Evolutionary conservation across 2,888 invertebrate genomes (phyloP).

Genomic region (Pedicia rivosa): DNA sequence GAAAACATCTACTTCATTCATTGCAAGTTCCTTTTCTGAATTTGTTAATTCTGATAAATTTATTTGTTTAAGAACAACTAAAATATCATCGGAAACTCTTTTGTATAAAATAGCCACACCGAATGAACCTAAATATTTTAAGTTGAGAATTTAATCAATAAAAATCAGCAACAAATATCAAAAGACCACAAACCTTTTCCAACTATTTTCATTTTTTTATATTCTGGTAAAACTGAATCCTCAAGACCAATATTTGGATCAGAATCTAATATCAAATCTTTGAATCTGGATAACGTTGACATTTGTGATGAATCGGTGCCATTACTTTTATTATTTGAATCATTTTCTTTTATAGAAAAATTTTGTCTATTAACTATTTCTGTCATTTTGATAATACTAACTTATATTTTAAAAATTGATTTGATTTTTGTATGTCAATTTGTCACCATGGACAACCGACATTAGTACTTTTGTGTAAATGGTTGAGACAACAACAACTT

Average conservation of each 20-base stretch:
- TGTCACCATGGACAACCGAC: too few species aligned
- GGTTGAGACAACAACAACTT: too few species aligned
- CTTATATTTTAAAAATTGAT: too few species aligned
- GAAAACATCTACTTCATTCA: conserved; percentile 53
- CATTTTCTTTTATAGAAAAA: too few species aligned
- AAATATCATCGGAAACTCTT: conserved; percentile 40
- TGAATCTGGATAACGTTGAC: not conserved
- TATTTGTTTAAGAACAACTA: conserved; percentile 60
- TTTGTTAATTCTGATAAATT: conserved; percentile 50
- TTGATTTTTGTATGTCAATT: too few species aligned
- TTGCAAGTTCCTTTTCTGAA: conserved; percentile 45
- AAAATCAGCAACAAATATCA: not conserved
- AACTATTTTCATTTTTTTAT: conserved; percentile 26
- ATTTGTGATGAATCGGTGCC: too few species aligned
- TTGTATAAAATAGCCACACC: conserved; percentile 53
- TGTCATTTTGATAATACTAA: too few species aligned
- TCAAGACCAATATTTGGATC: not conserved
- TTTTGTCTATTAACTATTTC: too few species aligned
- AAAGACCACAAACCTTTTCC: conserved; percentile 20
- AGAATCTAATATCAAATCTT: not conserved
- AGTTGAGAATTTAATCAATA: not conserved
- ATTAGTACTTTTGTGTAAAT: too few species aligned
- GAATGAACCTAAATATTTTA: conserved; percentile 54
- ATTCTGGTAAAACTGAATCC: conserved; percentile 10
- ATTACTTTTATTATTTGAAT: too few species aligned